phyloP scores from a whole-genome alignment of 2,113 vertebrate genomes.

The Rynchops niger region DNA sequence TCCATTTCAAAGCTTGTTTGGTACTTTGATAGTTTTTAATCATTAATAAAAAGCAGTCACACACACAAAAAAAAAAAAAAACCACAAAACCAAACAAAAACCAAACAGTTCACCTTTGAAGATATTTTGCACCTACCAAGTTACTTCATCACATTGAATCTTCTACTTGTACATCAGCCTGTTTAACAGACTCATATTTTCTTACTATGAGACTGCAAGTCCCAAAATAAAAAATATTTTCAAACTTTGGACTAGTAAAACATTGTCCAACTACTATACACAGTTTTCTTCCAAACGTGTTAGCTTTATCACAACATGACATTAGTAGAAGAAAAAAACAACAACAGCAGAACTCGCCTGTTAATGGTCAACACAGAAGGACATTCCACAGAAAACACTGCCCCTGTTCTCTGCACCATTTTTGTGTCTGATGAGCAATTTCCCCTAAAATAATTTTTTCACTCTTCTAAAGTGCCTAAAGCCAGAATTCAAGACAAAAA shows the following conservation, averaged over 20 bases:
- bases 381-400: background rate
- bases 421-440: background rate
- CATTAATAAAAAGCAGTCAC: background rate
- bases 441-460: background rate
- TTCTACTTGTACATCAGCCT: background rate
- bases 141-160: background rate
- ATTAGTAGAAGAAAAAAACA: background rate
- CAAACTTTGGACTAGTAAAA: background rate
- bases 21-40: background rate
- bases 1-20: background rate
- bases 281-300: background rate
- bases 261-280: background rate
- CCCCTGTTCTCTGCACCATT: background rate
- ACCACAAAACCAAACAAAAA: background rate
- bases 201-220: background rate
- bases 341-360: background rate
- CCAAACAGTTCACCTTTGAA: background rate
- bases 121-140: background rate
- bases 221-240: background rate
- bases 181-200: background rate
- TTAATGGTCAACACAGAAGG: background rate
- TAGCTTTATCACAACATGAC: background rate
- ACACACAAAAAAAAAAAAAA: background rate
- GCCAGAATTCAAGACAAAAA: conserved; percentile 38
- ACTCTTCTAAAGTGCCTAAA: background rate